A percentile compares a stretch with the other conserved stretches of the same genome.
Conservation (phyloP, 1,140 invertebrate species). For the Plutomurus gul region DNA sequence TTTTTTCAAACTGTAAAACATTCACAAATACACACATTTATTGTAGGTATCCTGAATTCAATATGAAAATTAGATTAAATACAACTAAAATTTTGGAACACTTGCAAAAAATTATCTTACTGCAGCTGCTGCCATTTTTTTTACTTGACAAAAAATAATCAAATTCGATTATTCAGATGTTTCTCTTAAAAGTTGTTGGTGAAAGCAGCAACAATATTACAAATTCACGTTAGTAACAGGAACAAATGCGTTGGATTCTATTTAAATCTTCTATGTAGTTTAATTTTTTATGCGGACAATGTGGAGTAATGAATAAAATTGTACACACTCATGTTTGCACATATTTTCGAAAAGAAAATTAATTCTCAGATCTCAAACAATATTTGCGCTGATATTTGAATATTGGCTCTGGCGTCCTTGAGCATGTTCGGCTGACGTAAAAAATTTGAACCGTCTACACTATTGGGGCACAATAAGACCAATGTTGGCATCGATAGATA, state of each 20-base stretch:
- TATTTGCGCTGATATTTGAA: background rate
- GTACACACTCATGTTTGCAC: too few relatives aligned
- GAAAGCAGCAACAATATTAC: background rate
- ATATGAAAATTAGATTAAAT: too few relatives aligned
- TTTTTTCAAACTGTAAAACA: slow-evolving; percentile 28
- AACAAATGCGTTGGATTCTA: too few relatives aligned
- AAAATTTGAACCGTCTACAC: background rate
- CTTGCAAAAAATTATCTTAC: background rate
- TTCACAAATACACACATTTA: background rate
- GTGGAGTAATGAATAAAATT: too few relatives aligned
- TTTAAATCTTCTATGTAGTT: too few relatives aligned
- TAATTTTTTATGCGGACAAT: too few relatives aligned
- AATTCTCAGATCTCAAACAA: background rate
- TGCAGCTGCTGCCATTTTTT: background rate
- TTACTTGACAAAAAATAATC: background rate
- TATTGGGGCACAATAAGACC: background rate
- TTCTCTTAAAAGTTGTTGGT: too few relatives aligned
- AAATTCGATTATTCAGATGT: too few relatives aligned
- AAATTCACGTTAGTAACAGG: too few relatives aligned
- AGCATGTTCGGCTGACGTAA: background rate
- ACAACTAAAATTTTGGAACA: too few relatives aligned
- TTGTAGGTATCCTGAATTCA: background rate
- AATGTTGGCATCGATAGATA: background rate
- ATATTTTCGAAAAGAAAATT: background rate
- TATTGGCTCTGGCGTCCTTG: background rate